These are phyloP conservation scores for Bucco capensis DNA, from an alignment of 2,113 vertebrate genomes.

Conservation along the genomic window DNA sequence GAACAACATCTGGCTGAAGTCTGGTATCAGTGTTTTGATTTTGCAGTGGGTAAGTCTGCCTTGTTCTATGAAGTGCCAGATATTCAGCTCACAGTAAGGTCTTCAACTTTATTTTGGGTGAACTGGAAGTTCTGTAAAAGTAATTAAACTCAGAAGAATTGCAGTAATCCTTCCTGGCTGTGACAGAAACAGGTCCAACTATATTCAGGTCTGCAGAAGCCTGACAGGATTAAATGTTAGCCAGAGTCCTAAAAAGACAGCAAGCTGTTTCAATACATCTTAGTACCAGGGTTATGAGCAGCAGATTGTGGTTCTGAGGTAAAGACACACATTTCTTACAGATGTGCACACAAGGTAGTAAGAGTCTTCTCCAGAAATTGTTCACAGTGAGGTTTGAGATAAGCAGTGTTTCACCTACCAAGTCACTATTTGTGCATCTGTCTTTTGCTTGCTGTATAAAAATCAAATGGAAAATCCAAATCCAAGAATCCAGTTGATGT, in stretches of 20 bases:
- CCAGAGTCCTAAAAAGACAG: neutral
- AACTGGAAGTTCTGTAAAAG: constrained; percentile 14
- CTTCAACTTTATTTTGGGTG: neutral
- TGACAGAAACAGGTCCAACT: neutral
- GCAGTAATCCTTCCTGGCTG: constrained; percentile 5
- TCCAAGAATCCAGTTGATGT: neutral
- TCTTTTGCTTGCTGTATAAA: neutral
- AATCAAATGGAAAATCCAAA: neutral
- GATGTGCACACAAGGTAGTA: neutral
- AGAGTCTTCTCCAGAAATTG: neutral
- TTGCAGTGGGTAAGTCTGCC: neutral
- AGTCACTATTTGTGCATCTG: neutral
- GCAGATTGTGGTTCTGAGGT: neutral
- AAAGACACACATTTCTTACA: neutral
- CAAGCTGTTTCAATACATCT: neutral
- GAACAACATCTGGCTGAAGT: neutral
- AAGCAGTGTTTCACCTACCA: neutral
- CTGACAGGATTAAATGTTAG: neutral
- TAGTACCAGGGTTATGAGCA: neutral
- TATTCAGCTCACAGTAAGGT: neutral
- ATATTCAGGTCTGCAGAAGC: constrained; percentile 20
- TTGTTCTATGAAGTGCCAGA: neutral
- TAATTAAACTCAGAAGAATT: neutral
- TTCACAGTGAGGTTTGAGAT: neutral
- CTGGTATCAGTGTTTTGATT: neutral